Base-by-base conservation (phyloP, 2,888 invertebrate genomes). In the Busseola fusca region DNA sequence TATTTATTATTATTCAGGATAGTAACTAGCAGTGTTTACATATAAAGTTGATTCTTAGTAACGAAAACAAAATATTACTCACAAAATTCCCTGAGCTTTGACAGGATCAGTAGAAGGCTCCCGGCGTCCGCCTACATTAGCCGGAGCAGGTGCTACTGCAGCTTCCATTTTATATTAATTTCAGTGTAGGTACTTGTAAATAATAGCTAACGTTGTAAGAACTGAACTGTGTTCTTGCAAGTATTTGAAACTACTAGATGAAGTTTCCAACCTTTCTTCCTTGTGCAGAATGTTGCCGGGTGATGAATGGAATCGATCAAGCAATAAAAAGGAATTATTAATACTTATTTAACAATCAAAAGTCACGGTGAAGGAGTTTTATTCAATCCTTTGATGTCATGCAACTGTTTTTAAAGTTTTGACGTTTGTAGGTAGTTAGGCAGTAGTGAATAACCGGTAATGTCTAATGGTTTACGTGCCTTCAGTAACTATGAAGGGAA, bases 51-150 rank as follows among this genome's bases (percentile, higher is more conserved):
- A 1, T 3, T 54, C 52, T 6, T 10, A 62, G 16, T 27, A 63
- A n/a, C 6, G 25, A 25, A 37, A 69, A 69, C 25, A 70, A 59
- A 76, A 12, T 3, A 25, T 45, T 62, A 87, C 88, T 87, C 90
- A 95, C 95, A 95, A 84, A 82, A 95, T 92, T 79, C 95, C 95
- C 88, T 95, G 94, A 66, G 94, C 94, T 78, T 94, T 95, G 14
- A 95, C 95, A 16, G 95, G 94, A 80, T 95, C 95, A 7, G 85
- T 91, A 14, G 93, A 92, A 16, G 92, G 90, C 63, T 95, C 94
- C 12, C 91, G 90, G 3, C 92, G 91, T 16, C 89, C 88, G 21
- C 90, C 92, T n/a, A 88, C 84, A 34, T 81, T 80, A n/a, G 81
- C 81, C 4, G 90, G 87, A 14, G 90, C 88, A 59, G 91, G 90